Evolutionary conservation across 2,888 invertebrate species (phyloP).

Genomic region (Heteropelma amictum): DNA sequence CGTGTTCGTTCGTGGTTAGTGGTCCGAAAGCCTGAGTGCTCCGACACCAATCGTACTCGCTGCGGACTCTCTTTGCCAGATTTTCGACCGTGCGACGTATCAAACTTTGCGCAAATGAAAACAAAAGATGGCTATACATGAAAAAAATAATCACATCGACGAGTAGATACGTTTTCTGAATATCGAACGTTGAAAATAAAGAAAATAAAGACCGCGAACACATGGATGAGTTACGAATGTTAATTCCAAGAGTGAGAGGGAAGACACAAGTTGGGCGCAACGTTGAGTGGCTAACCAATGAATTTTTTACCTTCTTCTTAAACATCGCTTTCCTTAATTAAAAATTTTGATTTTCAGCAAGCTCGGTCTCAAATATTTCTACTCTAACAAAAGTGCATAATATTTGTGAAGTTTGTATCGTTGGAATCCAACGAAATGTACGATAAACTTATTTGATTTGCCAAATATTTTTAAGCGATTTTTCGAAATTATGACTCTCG

Average conservation of each 20-base stretch:
- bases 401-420: too few relatives aligned
- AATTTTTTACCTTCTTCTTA: too few relatives aligned
- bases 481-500: too few relatives aligned
- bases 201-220: background rate
- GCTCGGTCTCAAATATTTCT: too few relatives aligned
- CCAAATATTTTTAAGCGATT: too few relatives aligned
- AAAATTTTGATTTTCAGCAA: too few relatives aligned
- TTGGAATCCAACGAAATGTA: too few relatives aligned
- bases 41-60: background rate
- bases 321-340: too few relatives aligned
- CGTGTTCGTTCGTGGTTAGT: background rate
- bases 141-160: background rate
- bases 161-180: background rate
- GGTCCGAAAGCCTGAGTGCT: constrained; percentile 31
- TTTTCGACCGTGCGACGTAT: background rate
- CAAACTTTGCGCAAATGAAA: background rate
- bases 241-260: background rate
- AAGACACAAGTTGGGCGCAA: too few relatives aligned
- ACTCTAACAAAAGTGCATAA: too few relatives aligned
- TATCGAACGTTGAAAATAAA: background rate
- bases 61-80: background rate
- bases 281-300: too few relatives aligned
- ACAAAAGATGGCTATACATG: background rate
- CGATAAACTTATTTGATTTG: too few relatives aligned
- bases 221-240: background rate